Percentiles rank a stretch among this genome's conserved stretches.
These are phyloP conservation scores for Accipiter virgatus DNA, from an alignment of 2,113 vertebrate genomes.

Conservation along the genomic window DNA sequence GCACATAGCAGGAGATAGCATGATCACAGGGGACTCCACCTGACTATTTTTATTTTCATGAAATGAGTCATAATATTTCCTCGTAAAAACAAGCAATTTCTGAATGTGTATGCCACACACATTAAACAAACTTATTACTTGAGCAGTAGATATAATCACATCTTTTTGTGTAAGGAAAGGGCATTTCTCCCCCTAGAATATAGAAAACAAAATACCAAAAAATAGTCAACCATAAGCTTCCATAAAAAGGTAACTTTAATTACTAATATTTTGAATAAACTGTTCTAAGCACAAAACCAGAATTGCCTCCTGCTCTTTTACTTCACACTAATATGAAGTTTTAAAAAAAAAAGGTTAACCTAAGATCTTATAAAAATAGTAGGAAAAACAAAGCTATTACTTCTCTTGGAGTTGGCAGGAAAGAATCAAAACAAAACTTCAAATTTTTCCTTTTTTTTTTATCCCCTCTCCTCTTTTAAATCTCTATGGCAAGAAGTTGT, in stretches of 20 bases:
- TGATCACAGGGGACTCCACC: neutral
- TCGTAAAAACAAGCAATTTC: neutral
- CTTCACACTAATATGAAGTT: neutral
- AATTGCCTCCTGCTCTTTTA: neutral
- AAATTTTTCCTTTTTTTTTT: too few species aligned
- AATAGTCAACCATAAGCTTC: neutral
- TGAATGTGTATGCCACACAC: neutral
- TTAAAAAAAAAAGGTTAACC: neutral
- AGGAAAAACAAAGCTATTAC: neutral
- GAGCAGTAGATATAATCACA: neutral
- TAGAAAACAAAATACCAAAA: neutral
- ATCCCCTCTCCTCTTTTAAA: neutral
- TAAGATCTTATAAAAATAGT: neutral
- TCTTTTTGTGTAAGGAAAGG: neutral
- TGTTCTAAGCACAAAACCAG: neutral
- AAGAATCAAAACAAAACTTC: neutral
- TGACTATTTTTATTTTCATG: neutral
- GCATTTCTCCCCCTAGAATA: neutral
- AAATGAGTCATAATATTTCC: neutral
- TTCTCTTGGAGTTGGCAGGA: neutral
- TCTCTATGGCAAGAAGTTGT: neutral
- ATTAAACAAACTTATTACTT: neutral
- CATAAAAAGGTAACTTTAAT: neutral
- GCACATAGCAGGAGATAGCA: neutral
- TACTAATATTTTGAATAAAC: neutral